These are phyloP conservation scores for Neomonachus schauinslandi DNA, from an alignment of 2,113 vertebrate genomes.

Conservation along the genomic window DNA sequence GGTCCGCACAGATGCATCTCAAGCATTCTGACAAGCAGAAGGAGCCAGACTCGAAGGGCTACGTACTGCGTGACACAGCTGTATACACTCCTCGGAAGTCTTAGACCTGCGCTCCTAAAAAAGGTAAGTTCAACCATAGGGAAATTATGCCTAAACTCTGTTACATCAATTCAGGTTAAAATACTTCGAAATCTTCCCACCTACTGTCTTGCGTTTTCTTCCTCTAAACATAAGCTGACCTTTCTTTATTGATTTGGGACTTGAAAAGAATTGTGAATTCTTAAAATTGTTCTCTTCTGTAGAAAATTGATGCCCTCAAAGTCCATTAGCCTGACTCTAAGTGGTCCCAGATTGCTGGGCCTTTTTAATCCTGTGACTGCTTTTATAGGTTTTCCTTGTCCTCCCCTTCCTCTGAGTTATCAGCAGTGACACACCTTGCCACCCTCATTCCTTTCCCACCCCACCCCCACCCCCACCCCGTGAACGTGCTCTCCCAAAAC, in stretches of 20 bases:
- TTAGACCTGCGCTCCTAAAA: neutral
- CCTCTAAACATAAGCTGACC: conserved; percentile 11
- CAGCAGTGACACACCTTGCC: neutral
- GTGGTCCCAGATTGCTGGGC: neutral
- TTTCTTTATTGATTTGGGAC: conserved; percentile 41
- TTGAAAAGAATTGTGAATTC: conserved; percentile 52
- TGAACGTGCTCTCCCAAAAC: neutral
- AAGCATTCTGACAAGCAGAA: conserved; percentile 34
- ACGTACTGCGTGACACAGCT: neutral
- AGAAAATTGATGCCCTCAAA: conserved; percentile 11
- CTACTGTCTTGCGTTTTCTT: conserved; percentile 20
- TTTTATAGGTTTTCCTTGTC: conserved; percentile 43
- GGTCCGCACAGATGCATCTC: conserved; percentile 14
- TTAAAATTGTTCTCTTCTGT: conserved; percentile 3
- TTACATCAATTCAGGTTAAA: conserved; percentile 15
- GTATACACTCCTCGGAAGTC: neutral
- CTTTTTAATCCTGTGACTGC: neutral
- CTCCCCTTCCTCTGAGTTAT: neutral
- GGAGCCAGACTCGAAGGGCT: conserved; percentile 32
- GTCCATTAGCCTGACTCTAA: neutral
- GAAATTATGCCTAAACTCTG: neutral
- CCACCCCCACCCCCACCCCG: neutral
- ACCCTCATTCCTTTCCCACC: neutral
- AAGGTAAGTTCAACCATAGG: neutral
- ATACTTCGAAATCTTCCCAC: conserved; percentile 24